phyloP scores from a whole-genome alignment of 37 sponge, comb jelly and placozoan species.

The Beroe forskalii region DNA sequence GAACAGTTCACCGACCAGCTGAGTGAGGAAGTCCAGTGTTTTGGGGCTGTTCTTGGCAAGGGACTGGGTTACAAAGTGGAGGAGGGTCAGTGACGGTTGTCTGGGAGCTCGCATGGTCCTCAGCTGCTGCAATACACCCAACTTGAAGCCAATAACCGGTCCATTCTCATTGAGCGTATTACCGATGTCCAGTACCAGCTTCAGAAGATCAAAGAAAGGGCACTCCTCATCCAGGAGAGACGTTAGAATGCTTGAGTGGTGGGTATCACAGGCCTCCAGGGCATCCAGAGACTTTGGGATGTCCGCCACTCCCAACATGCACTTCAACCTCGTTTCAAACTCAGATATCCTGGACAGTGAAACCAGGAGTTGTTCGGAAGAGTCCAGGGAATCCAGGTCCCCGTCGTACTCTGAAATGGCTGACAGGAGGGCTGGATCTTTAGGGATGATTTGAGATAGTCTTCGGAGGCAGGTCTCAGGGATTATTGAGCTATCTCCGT shows the following conservation, averaged over 20 bases:
- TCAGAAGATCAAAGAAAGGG: conserved; percentile 33
- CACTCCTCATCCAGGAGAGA: conserved; percentile 18
- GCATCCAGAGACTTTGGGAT: conserved; percentile 4
- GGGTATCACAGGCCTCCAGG: not conserved
- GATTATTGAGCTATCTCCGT: conserved; percentile 20
- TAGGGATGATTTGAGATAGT: not conserved
- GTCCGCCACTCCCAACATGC: conserved; percentile 6
- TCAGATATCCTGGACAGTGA: conserved; percentile 8
- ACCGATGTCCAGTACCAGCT: conserved; percentile 56
- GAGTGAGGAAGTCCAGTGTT: not conserved
- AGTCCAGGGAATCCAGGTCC: conserved; percentile 1
- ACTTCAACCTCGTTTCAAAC: conserved; percentile 53
- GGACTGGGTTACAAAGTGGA: conserved; percentile 45
- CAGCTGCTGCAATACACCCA: conserved; percentile 45
- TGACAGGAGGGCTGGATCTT: not conserved
- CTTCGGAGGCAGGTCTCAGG: conserved; percentile 15
- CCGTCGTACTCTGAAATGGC: conserved; percentile 42
- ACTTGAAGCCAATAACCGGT: not conserved
- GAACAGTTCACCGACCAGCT: conserved; percentile 14
- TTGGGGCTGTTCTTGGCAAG: conserved; percentile 36
- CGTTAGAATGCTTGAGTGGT: not conserved
- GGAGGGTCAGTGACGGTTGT: conserved; percentile 56
- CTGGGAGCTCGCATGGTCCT: conserved; percentile 29
- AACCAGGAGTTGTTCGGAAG: conserved; percentile 11
- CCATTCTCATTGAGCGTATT: not conserved